Conservation (phyloP, 92 coral and sea anemone species). For the Siderastrea siderea region DNA sequence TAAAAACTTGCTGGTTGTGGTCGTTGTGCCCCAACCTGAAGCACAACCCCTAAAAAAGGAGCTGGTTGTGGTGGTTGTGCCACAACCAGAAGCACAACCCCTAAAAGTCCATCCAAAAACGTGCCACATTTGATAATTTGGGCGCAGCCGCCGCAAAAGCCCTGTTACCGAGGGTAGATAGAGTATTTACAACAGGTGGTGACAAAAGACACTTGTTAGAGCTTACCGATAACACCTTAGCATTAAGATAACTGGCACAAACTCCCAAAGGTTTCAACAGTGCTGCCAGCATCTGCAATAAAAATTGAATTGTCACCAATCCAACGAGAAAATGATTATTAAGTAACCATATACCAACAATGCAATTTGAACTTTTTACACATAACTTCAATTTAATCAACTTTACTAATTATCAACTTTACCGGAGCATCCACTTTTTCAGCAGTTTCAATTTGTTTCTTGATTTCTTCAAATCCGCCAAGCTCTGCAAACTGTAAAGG, state of each 20-base stretch:
- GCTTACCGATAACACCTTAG: slow-evolving; percentile 85
- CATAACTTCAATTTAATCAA: background rate
- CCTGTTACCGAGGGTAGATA: too few relatives aligned
- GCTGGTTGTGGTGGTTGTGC: too few relatives aligned
- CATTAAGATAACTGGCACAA: slow-evolving; percentile 90
- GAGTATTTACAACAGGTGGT: background rate
- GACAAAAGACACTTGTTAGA: background rate
- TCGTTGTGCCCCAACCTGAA: too few relatives aligned
- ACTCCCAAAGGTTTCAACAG: slow-evolving; percentile 87
- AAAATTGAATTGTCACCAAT: background rate
- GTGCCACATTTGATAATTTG: too few relatives aligned
- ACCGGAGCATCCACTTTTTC: slow-evolving; percentile 91
- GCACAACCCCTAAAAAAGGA: too few relatives aligned
- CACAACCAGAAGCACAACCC: too few relatives aligned
- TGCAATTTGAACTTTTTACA: background rate
- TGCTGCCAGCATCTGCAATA: slow-evolving; percentile 83
- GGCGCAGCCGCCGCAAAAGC: too few relatives aligned
- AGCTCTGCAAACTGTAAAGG: slow-evolving; percentile 83
- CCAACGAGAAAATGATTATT: background rate
- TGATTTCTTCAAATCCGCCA: slow-evolving; percentile 85
- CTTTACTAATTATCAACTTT: background rate
- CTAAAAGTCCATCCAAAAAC: too few relatives aligned
- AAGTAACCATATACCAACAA: background rate
- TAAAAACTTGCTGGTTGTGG: too few relatives aligned
- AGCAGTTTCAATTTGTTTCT: slow-evolving; percentile 81